Evolutionary conservation across 1,140 invertebrate genomes (phyloP).

Genomic region (Atta colombica): DNA sequence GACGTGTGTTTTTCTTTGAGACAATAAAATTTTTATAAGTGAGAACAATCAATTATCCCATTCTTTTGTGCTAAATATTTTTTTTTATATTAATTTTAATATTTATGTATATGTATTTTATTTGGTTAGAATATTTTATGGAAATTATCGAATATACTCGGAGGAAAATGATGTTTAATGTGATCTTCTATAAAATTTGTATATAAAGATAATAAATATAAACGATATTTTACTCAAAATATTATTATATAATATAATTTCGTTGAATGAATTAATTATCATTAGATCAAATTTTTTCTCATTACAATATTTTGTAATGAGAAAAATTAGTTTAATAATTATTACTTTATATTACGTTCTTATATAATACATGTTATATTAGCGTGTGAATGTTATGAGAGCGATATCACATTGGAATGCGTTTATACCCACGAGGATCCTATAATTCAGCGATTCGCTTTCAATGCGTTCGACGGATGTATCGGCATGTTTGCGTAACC

Average conservation of each 20-base stretch:
- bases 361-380: background rate
- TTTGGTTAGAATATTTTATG: no score
- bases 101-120: background rate
- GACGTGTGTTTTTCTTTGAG: background rate
- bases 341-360: background rate
- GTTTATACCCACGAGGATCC: slow-evolving; percentile 28
- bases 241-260: no score
- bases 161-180: no score
- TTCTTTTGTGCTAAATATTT: background rate
- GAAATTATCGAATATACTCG: no score
- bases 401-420: slow-evolving; percentile 40
- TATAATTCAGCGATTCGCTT: slow-evolving; percentile 59
- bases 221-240: no score
- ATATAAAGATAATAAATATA: no score
- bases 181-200: no score
- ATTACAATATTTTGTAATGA: background rate
- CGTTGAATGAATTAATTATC: no score
- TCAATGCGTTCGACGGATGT: slow-evolving; percentile 50
- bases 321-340: background rate
- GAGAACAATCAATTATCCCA: background rate
- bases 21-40: background rate
- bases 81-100: background rate
- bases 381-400: background rate
- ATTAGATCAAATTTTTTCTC: no score
- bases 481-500: slow-evolving; percentile 68